These are phyloP conservation scores for Choloepus didactylus DNA, from an alignment of 2,797 vertebrate genomes.

Conservation along the genomic window DNA sequence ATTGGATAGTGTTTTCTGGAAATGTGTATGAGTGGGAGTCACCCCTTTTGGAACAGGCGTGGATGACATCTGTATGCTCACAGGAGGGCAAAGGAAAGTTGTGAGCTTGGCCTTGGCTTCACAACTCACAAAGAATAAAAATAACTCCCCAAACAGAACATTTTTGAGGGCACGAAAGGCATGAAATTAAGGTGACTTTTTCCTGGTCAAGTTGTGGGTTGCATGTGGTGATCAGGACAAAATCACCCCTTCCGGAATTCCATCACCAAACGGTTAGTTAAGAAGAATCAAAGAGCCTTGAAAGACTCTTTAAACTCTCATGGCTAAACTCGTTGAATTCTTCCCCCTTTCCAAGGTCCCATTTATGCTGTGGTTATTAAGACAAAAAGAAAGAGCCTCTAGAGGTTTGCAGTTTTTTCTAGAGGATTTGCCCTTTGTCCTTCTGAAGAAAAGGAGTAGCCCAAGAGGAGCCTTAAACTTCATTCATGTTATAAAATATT, in stretches of 20 bases:
- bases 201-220: constrained; percentile 39
- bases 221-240: constrained; percentile 53
- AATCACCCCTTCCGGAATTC: constrained; percentile 59
- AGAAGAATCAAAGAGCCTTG: constrained; percentile 46
- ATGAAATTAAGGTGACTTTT: background rate
- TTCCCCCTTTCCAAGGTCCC: background rate
- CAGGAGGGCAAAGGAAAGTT: background rate
- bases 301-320: constrained; percentile 17
- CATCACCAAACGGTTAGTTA: constrained; percentile 67
- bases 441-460: constrained; percentile 33
- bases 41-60: background rate
- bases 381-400: background rate
- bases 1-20: background rate
- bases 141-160: background rate
- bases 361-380: background rate
- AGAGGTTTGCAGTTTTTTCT: background rate
- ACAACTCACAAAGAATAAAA: background rate
- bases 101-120: background rate
- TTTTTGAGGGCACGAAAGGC: background rate
- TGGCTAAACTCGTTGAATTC: background rate
- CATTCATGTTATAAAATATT: constrained; percentile 62
- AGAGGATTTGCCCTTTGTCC: background rate
- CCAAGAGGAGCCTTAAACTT: constrained; percentile 3
- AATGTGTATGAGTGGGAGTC: background rate
- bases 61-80: constrained; percentile 20